A percentile compares a stretch with the other conserved stretches of the same genome.
phyloP scores from a whole-genome alignment of 2,113 vertebrate genomes.

The Pyxicephalus adspersus region DNA sequence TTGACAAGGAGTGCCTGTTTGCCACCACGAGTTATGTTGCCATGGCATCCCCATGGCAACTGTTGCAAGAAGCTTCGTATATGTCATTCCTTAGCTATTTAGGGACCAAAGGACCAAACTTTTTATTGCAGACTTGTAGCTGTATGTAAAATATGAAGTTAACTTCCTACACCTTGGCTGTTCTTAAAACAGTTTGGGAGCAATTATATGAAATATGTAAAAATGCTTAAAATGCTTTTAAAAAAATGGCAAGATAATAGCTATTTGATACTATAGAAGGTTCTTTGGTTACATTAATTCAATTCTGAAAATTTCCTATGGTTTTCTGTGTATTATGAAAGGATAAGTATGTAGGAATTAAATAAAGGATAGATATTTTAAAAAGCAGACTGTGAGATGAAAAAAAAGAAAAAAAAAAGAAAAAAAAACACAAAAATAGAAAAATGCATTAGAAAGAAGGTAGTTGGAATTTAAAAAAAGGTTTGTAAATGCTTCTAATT shows the following conservation, averaged over 20 bases:
- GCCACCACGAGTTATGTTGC: conserved; percentile 87
- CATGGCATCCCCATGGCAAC: conserved; percentile 81
- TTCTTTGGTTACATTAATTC: conserved; percentile 84
- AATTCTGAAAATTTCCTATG: conserved; percentile 82
- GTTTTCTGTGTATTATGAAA: conserved; percentile 82
- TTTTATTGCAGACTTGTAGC: conserved; percentile 99
- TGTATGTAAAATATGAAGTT: conserved; percentile 90
- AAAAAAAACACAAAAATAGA: conserved; percentile 62
- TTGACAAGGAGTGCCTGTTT: conserved; percentile 90
- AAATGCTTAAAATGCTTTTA: conserved; percentile 88
- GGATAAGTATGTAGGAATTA: conserved; percentile 69
- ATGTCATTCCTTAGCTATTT: conserved; percentile 99
- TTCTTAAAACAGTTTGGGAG: conserved; percentile 87
- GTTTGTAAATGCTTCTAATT: conserved; percentile 84
- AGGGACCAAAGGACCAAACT: conserved; percentile 99
- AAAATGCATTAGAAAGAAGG: conserved; percentile 69
- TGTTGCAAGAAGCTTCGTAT: conserved; percentile 89
- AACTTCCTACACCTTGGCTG: conserved; percentile 89
- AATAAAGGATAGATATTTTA: conserved; percentile 70
- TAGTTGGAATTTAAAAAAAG: conserved; percentile 68
- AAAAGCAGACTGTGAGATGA: conserved; percentile 68
- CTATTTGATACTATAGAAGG: conserved; percentile 85
- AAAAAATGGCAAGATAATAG: conserved; percentile 87
- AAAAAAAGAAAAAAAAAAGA: conserved; percentile 42
- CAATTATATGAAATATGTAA: conserved; percentile 88